Percentiles rank a stretch among this genome's conserved stretches.
phyloP scores from a whole-genome alignment of 2,888 invertebrate genomes.

The Leptinotarsa peninsularis region DNA sequence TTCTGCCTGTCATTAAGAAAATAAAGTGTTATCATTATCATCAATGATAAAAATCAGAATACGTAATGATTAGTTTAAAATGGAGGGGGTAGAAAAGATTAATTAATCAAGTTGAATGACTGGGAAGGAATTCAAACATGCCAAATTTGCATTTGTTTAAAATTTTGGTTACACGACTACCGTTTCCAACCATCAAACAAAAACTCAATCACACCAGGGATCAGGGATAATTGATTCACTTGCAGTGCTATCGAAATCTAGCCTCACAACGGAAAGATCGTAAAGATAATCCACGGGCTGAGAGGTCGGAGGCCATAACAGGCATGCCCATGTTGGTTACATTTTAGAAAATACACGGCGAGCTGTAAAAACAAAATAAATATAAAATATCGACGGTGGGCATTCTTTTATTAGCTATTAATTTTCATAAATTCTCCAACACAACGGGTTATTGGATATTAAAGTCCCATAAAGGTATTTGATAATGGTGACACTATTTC shows the following conservation, averaged over 20 bases:
- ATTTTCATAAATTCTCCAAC: constrained; percentile 56
- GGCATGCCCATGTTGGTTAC: constrained; percentile 38
- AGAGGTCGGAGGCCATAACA: constrained; percentile 32
- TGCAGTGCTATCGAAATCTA: constrained; percentile 13
- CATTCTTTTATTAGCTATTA: constrained; percentile 56
- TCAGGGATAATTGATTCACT: background rate
- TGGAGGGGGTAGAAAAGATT: no score
- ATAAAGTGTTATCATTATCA: no score
- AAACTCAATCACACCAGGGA: background rate
- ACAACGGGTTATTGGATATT: constrained; percentile 56
- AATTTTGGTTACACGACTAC: no score
- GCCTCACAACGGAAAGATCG: constrained; percentile 28
- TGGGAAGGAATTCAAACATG: no score
- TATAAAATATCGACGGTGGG: constrained; percentile 48
- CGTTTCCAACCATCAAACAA: no score
- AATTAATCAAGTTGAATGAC: no score
- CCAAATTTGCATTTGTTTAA: no score
- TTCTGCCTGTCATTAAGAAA: no score
- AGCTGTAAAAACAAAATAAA: constrained; percentile 48
- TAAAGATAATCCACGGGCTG: constrained; percentile 30
- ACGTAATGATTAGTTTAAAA: no score
- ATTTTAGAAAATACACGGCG: constrained; percentile 38
- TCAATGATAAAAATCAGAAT: no score
- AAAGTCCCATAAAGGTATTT: constrained; percentile 54
- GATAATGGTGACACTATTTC: constrained; percentile 54